Base-by-base conservation (phyloP, 2,888 invertebrate genomes). In the Cyclophora albipunctata region DNA sequence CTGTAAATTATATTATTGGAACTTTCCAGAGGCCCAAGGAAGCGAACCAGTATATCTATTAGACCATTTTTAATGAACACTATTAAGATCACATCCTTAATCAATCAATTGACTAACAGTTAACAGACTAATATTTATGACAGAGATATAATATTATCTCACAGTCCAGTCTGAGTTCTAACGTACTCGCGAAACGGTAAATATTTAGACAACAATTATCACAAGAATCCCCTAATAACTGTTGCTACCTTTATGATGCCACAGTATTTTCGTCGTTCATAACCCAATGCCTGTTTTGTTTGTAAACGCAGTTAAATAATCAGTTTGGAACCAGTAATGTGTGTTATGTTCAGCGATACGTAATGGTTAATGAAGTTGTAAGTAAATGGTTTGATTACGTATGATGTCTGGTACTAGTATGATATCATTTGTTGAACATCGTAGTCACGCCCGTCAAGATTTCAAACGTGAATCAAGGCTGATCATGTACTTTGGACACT, bases 151-250 rank as follows among this genome's bases (percentile, higher is more conserved):
- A 37, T 5, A 5, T 37, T 4, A 37, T 37, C 4, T 37, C 5
- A 37, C 37, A 37, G 37, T 67, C 63, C 64, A 66, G 65, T 71
- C 71, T 75, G 66, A 72, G 65, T 66, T 75, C 65, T 64, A 72
- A 69, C 73, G 71, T 75, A 75, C 74, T 73, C 64, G 59, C 60
- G 55, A 60, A 81, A 76, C 77, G 70, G 80, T 79, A 82, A 84
- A 83, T 81, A 84, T 84, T 84, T 84, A 79, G 78, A 81, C 76
- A 81, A 81, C 79, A 82, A 84, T 84, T 83, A 84, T 80, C 82
- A 77, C 73, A 69, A 73, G 70, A 75, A 80, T 77, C 68, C 70
- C 73, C 71, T 67, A 66, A 68, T 72, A 73, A 69, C 68, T 69
- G 71, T 67, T 63, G 63, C 64, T 67, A 64, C 60, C 60, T 69